These are phyloP conservation scores for Wasmannia auropunctata DNA, from an alignment of 1,140 invertebrate genomes.

Conservation along the genomic window DNA sequence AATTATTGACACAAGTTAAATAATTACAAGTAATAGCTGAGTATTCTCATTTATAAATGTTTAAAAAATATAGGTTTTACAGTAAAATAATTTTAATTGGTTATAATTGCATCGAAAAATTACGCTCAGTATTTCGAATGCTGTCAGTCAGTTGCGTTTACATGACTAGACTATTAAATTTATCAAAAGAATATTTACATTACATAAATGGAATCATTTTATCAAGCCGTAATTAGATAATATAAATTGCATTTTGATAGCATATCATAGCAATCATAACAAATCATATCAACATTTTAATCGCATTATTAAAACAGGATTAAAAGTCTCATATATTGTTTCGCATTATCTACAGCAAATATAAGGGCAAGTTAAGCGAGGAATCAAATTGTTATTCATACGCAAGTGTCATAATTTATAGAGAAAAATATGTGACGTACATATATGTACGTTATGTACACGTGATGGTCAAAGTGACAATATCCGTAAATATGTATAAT, in stretches of 20 bases:
- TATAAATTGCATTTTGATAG: neutral
- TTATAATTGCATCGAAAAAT: neutral
- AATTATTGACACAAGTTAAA: neutral
- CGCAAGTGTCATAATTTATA: neutral
- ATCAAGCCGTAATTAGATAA: neutral
- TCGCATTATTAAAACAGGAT: neutral
- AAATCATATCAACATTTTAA: neutral
- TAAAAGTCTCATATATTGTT: neutral
- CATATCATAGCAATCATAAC: neutral
- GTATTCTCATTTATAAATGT: neutral
- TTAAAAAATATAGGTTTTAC: neutral
- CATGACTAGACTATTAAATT: neutral
- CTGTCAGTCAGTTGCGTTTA: neutral
- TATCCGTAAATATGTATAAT: neutral
- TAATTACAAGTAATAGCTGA: neutral
- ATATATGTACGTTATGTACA: neutral
- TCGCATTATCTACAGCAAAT: neutral
- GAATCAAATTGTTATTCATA: neutral
- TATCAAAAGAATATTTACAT: neutral
- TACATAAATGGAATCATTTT: neutral
- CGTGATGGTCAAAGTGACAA: neutral
- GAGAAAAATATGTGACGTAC: neutral
- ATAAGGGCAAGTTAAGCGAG: neutral
- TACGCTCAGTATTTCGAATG: neutral
- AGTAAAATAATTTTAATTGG: slow-evolving; percentile 2